A percentile compares a stretch with the other conserved stretches of the same genome.
Conservation (phyloP, 2,113 vertebrate genomes). For the Andinoacara biseriatus region DNA sequence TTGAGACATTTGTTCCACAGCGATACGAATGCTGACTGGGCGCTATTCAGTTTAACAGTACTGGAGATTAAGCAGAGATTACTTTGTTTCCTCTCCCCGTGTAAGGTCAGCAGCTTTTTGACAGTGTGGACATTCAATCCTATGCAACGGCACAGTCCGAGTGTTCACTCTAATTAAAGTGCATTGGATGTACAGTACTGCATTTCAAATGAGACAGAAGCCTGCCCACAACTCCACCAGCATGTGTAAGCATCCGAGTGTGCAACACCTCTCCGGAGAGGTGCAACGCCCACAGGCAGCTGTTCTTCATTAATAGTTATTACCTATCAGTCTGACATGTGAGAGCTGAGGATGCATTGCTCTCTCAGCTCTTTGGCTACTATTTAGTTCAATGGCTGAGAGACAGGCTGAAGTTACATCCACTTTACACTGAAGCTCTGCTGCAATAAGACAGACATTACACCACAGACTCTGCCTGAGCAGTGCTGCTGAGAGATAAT, state of each 20-base stretch:
- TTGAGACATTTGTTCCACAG: slow-evolving; percentile 1
- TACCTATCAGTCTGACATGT: slow-evolving; percentile 12
- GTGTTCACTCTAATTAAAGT: slow-evolving; percentile 4
- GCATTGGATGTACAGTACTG: not conserved
- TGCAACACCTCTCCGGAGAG: slow-evolving; percentile 19
- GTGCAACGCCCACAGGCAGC: slow-evolving; percentile 41
- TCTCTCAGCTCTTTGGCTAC: not conserved
- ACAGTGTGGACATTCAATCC: not conserved
- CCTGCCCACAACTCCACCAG: not conserved
- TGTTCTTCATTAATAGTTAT: slow-evolving; percentile 61
- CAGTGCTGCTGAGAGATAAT: slow-evolving; percentile 30
- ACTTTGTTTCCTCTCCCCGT: slow-evolving; percentile 1
- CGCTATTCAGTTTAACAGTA: not conserved
- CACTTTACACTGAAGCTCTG: not conserved
- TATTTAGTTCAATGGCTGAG: not conserved
- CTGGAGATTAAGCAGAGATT: not conserved
- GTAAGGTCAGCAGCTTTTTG: not conserved
- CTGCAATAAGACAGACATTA: slow-evolving; percentile 10
- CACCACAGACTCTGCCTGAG: not conserved
- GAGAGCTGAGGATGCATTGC: slow-evolving; percentile 7
- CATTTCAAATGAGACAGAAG: slow-evolving; percentile 1
- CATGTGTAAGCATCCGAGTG: not conserved
- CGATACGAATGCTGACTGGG: not conserved
- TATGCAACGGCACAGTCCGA: not conserved
- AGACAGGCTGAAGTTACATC: slow-evolving; percentile 11